Base-by-base conservation (phyloP, 92 coral and sea anemone species). In the Actinostola sp. region DNA sequence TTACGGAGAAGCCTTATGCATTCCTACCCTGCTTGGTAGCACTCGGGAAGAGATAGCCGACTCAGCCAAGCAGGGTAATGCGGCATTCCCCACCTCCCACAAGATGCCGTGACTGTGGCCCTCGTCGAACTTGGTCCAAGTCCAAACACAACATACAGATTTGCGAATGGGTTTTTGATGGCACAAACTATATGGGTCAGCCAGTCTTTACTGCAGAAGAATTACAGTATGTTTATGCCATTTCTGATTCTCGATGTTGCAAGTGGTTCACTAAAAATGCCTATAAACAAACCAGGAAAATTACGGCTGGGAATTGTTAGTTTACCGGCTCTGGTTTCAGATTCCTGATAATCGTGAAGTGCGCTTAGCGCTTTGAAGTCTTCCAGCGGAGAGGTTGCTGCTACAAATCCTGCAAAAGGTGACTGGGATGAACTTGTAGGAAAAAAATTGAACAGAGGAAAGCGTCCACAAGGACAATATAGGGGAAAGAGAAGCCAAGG, bases 111-210 rank as follows among this genome's bases (percentile, higher is more conserved):
- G 63, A 57, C 63, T 57, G 63, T n/a, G 10, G 63, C 63, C 39
- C 19, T 9, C 28, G 59, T 57, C 39, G 10, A 1, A 1, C n/a
- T 30, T 57, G 63, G 39, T 57, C 20, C 27, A 9, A 11, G 63
- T 57, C 63, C 63, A 57, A 57, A 57, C 63, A 57, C 63, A 30
- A 57, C 63, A 27, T 9, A 57, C 39, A n/a, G n/a, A n/a, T n/a
- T n/a, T n/a, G n/a, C n/a, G n/a, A n/a, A n/a, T n/a, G n/a, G n/a
- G n/a, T n/a, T n/a, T n/a, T n/a, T n/a, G n/a, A n/a, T n/a, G n/a
- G n/a, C n/a, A n/a, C n/a, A n/a, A n/a, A n/a, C n/a, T n/a, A n/a
- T n/a, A n/a, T n/a, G n/a, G n/a, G n/a, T n/a, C n/a, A n/a, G n/a
- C n/a, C n/a, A n/a, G n/a, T n/a, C n/a, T n/a, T n/a, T n/a, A n/a